These are phyloP conservation scores for Xiphophorus couchianus DNA, from an alignment of 2,113 vertebrate genomes.

Conservation along the genomic window DNA sequence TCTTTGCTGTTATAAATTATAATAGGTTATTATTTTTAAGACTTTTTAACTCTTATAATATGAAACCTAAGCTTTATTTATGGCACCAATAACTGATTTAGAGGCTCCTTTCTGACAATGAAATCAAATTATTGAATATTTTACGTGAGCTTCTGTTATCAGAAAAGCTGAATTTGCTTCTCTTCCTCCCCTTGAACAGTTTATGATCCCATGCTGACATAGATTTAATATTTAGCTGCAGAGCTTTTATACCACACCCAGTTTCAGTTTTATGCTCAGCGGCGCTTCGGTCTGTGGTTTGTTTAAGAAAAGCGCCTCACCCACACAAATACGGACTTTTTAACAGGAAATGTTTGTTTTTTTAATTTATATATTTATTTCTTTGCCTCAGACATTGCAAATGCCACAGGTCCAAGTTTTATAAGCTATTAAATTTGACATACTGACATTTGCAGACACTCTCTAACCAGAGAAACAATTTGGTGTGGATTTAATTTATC, in stretches of 20 bases:
- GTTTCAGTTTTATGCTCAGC: background rate
- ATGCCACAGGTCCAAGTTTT: constrained; percentile 16
- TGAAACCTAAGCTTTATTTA: too few relatives aligned
- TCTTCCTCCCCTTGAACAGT: background rate
- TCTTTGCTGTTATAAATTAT: too few relatives aligned
- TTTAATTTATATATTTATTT: constrained; percentile 18
- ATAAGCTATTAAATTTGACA: constrained; percentile 20
- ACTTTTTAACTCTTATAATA: too few relatives aligned
- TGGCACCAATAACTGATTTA: too few relatives aligned
- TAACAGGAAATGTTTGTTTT: background rate
- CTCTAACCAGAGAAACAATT: background rate
- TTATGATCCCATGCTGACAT: too few relatives aligned
- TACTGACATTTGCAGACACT: constrained; percentile 32
- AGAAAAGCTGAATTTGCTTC: background rate
- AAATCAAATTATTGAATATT: background rate
- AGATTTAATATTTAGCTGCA: background rate
- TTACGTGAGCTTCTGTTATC: background rate
- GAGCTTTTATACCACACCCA: constrained; percentile 1
- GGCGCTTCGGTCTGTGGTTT: background rate
- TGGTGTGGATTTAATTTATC: constrained; percentile 12
- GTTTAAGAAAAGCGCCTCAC: background rate
- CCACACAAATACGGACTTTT: background rate
- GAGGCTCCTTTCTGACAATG: too few relatives aligned
- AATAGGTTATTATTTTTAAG: too few relatives aligned
- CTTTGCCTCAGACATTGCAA: constrained; percentile 28